Base-by-base conservation (phyloP, 2,113 vertebrate species). In the Forbesichthys agassizii region DNA sequence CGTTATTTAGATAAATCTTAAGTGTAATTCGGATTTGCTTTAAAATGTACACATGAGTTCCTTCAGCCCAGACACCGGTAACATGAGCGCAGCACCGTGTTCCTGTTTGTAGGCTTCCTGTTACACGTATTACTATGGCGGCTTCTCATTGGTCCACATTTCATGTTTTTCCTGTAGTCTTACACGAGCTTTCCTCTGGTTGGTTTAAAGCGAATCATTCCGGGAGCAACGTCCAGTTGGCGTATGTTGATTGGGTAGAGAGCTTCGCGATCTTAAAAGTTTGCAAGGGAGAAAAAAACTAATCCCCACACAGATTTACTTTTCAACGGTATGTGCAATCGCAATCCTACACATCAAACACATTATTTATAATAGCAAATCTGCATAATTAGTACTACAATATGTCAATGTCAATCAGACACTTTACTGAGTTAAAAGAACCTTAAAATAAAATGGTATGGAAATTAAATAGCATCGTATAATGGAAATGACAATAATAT, bases 201-300 rank as follows among this genome's bases (percentile, higher is more conserved):
- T 93, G 91, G 91, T 57, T 71, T 1, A 6, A 8, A 1, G 0
- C 2, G 0, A 27, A 33, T 42, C 52, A 54, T 51, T 71, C 79
- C 57, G 72, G 80, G 77, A 54, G 70, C 88, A 92, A 89, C 78
- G 91, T 90, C 94, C 93, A 97, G 95, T 94, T 98, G 96, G 94
- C 96, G 93, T 80, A 74, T 18, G 66, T 16, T 88, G 91, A 96
- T 97, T 97, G 95, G 94, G 20, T 78, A 69, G 79, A 71, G 70
- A 14, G 64, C n/a, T 27, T 0, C 9, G 53, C 1, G n/a, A 27
- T 5, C 57, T 59, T 8, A 33, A 42, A 42, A 8, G 12, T 60
- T 42, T 60, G 58, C 58, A 60, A n/a, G 42, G 12, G 13, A 36
- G 49, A 52, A 14, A 52, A 52, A 14, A 52, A 52, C 6, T 11